Conservation (phyloP, 2,888 invertebrate species). For the Drosophila aldrichi region DNA sequence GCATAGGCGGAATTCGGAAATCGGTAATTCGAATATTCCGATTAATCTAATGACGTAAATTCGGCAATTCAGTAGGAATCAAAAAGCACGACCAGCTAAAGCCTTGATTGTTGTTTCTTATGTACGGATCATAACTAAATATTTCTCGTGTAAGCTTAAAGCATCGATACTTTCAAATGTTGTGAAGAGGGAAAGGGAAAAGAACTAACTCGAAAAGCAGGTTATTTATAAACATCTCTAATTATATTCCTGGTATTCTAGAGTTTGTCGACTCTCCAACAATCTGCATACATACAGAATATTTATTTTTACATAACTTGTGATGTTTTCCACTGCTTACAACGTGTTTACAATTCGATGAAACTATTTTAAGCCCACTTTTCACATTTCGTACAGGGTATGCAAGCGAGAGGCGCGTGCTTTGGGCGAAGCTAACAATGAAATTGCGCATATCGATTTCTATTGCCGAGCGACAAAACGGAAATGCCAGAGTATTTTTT, state of each 20-base stretch:
- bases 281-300: neutral
- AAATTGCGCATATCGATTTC: conserved; percentile 68
- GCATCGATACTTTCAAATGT: neutral
- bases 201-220: neutral
- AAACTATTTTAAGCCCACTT: conserved; percentile 2
- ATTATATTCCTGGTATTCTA: neutral
- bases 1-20: too few relatives aligned
- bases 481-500: conserved; percentile 44
- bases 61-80: too few relatives aligned
- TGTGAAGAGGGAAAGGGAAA: neutral
- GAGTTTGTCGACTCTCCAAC: neutral
- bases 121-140: too few relatives aligned
- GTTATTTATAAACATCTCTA: neutral
- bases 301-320: neutral
- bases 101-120: too few relatives aligned
- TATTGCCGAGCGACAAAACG: conserved; percentile 33
- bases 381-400: neutral
- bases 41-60: too few relatives aligned
- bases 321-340: neutral
- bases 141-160: too few relatives aligned
- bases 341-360: neutral
- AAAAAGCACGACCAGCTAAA: too few relatives aligned
- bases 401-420: neutral
- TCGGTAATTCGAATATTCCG: too few relatives aligned
- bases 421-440: conserved; percentile 25